Evolutionary conservation across 2,888 invertebrate genomes (phyloP), one percentile per base, ranked within the genome.

Genomic region (Tenthredo notha): DNA sequence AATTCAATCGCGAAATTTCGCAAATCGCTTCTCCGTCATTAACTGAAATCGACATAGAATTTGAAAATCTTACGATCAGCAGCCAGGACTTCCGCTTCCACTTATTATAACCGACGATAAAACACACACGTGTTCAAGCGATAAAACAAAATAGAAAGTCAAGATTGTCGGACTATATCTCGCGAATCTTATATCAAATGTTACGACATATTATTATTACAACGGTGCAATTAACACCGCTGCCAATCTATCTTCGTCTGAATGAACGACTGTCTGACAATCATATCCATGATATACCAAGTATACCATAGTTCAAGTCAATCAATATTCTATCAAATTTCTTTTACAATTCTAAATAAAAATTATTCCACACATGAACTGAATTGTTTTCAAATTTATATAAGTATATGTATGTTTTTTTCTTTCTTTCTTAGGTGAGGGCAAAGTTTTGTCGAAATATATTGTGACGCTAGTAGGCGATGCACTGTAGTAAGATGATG

Each of bases 131-230:
- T 80, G 80, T 80, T 40, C 80, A 40, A 61, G 50, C 80, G 58
- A 61, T 80, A 80, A 80, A 80, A 61, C 61, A 61, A 40, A 80
- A 80, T 80, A 80, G 80, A 80, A 80, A 80, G 80, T 80, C 25
- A 37, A 37, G 80, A 80, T 58, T 61, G 58, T 61, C 10, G 21
- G 58, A 80, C 80, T 33, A 29, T 80, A 80, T 80, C 80, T 61
- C 40, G 80, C 80, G 12, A 80, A 58, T 58, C 80, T 80, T 61
- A 61, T 80, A 80, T 80, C 80, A 61, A 80, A 61, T 12, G 80
- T 80, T 80, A 50, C 61, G 40, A 21, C 80, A 80, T 61, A 21
- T 80, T 40, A 61, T 80, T 61, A 80, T 80, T 61, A 80, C 50
- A 77, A 80, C 61, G 61, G 50, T 80, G 61, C 61, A 80, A 80